phyloP scores from a whole-genome alignment of 1,140 invertebrate species.

The Drosophila asahinai region DNA sequence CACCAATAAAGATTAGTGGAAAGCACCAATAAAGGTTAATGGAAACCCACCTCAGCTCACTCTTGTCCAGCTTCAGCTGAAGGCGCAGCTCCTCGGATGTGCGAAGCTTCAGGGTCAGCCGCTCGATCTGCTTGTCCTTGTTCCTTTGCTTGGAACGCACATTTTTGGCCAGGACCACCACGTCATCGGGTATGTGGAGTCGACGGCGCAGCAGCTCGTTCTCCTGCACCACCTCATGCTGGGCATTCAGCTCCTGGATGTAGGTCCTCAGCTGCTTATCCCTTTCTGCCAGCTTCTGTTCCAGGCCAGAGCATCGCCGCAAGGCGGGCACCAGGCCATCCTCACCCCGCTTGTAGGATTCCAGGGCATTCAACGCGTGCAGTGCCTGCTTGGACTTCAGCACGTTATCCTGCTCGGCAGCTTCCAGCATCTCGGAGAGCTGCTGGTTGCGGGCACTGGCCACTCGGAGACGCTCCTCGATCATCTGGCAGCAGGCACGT shows the following conservation, averaged over 20 bases:
- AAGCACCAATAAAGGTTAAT: background rate
- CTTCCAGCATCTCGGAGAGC: constrained; percentile 76
- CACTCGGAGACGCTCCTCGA: constrained; percentile 65
- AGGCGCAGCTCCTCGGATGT: constrained; percentile 82
- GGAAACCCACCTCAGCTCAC: constrained; percentile 61
- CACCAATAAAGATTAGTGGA: background rate
- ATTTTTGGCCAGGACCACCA: constrained; percentile 71
- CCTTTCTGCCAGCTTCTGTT: constrained; percentile 72
- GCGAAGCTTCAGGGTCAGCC: constrained; percentile 73
- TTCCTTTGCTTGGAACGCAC: constrained; percentile 73
- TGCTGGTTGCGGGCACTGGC: constrained; percentile 60
- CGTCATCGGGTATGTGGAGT: constrained; percentile 80
- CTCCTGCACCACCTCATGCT: constrained; percentile 77
- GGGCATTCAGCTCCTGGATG: constrained; percentile 76
- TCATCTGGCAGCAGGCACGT: constrained; percentile 68
- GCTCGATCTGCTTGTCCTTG: constrained; percentile 83
- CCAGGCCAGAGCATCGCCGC: constrained; percentile 67
- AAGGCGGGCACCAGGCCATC: constrained; percentile 75
- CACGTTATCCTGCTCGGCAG: constrained; percentile 79
- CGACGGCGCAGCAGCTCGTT: constrained; percentile 70
- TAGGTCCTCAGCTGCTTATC: constrained; percentile 75
- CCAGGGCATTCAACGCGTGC: constrained; percentile 71
- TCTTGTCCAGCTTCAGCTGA: constrained; percentile 82
- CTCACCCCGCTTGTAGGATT: constrained; percentile 76
- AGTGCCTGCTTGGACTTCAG: constrained; percentile 80